Conservation (phyloP, 2,113 vertebrate species). For the Lipotes vexillifer region DNA sequence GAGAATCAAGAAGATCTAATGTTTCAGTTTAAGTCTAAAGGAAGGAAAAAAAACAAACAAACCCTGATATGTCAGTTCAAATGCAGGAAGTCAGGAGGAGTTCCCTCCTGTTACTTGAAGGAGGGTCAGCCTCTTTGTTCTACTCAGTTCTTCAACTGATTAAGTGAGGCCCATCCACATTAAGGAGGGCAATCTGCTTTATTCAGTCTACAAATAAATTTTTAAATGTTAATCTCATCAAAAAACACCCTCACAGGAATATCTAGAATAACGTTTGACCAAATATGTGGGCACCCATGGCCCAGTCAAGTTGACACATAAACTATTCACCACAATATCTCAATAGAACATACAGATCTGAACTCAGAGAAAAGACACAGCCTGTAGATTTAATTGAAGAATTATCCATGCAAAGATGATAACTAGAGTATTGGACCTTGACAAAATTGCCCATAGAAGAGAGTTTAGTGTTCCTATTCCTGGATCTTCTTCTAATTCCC, state of each 20-base stretch:
- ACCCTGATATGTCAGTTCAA: not conserved
- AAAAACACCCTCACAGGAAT: not conserved
- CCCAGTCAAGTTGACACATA: not conserved
- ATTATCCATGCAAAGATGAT: not conserved
- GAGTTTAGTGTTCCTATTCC: not conserved
- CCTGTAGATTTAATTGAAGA: not conserved
- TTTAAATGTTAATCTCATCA: not conserved
- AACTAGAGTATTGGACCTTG: not conserved
- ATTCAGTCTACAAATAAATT: not conserved
- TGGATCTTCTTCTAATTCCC: not conserved
- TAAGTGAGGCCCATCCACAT: not conserved
- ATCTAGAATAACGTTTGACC: not conserved
- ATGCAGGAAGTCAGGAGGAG: not conserved
- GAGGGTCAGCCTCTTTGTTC: not conserved
- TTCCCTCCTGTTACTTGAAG: not conserved
- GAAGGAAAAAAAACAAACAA: not conserved
- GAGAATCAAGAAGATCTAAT: not conserved
- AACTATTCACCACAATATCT: not conserved
- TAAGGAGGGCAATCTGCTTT: not conserved
- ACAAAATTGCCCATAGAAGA: not conserved
- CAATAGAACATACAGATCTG: not conserved
- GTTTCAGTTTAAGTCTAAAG: not conserved
- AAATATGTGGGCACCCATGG: not conserved
- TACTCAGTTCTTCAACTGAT: not conserved
- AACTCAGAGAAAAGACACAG: not conserved